phyloP scores from a whole-genome alignment of 2,113 vertebrate genomes.

The Carettochelys insculpta region DNA sequence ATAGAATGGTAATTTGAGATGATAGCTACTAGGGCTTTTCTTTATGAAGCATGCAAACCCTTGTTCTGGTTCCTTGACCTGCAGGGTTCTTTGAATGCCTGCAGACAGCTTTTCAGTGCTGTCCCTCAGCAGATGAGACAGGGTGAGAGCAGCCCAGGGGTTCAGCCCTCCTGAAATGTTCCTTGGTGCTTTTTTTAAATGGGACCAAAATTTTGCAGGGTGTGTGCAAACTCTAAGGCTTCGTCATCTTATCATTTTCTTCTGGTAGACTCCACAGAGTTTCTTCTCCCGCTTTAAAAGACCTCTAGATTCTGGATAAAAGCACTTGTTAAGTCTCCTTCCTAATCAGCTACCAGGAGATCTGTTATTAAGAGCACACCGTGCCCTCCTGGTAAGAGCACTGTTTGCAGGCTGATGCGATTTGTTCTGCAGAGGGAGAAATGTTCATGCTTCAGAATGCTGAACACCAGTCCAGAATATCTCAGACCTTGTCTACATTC shows the following conservation, averaged over 20 bases:
- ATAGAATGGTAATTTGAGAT: slow-evolving; percentile 23
- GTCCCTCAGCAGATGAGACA: background rate
- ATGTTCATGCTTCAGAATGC: background rate
- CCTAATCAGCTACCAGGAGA: no score
- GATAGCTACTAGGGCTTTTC: background rate
- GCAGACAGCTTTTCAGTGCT: background rate
- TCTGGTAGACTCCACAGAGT: background rate
- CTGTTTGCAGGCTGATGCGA: background rate
- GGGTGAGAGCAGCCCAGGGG: background rate
- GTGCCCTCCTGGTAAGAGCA: background rate
- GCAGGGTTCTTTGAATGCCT: background rate
- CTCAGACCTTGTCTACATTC: background rate
- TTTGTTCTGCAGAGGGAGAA: background rate
- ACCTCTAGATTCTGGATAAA: background rate
- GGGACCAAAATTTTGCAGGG: background rate
- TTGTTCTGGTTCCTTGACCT: background rate
- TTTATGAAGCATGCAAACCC: background rate
- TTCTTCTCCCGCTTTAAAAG: background rate
- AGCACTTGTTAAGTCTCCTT: background rate
- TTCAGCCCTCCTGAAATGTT: accelerated
- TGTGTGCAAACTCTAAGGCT: background rate
- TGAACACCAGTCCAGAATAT: background rate
- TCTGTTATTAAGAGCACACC: background rate
- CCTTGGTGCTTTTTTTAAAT: accelerated
- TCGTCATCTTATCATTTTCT: background rate